phyloP scores from a whole-genome alignment of 2,797 vertebrate species.

The Enteromius unitaeniatus region DNA sequence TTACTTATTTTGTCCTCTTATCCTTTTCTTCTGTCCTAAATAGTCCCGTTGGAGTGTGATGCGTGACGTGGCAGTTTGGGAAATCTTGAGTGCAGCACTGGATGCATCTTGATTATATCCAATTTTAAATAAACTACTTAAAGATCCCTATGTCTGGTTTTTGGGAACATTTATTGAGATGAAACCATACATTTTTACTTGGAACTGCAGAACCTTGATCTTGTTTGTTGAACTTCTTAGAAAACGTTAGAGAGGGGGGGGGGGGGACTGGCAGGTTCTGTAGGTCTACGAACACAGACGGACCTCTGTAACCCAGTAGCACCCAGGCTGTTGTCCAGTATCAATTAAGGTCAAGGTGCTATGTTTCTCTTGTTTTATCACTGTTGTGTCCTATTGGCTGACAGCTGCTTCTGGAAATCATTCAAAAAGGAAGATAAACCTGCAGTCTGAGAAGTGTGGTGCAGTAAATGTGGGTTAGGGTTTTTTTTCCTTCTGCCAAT shows the following conservation, averaged over 20 bases:
- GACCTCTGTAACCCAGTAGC: slow-evolving; percentile 37
- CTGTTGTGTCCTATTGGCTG: slow-evolving; percentile 62
- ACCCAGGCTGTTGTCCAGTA: slow-evolving; percentile 45
- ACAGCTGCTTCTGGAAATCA: slow-evolving; percentile 66
- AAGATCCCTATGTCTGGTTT: not conserved
- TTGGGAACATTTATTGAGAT: not conserved
- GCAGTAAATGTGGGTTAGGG: slow-evolving; percentile 10
- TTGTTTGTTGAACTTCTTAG: not conserved
- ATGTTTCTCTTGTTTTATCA: slow-evolving; percentile 67
- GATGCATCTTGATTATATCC: not conserved
- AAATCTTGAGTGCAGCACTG: not conserved
- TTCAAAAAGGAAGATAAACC: slow-evolving; percentile 27
- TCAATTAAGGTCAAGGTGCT: slow-evolving; percentile 67
- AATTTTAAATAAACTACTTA: slow-evolving; percentile 15
- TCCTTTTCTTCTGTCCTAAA: not conserved
- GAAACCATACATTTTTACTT: not conserved
- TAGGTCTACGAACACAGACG: slow-evolving; percentile 6
- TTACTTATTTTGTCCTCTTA: not conserved
- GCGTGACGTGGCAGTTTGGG: not conserved
- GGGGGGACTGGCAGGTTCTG: not conserved
- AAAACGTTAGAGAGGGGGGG: not conserved
- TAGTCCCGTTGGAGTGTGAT: not conserved
- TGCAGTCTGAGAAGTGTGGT: slow-evolving; percentile 20
- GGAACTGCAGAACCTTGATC: not conserved
- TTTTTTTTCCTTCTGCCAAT: not conserved